Base-by-base conservation (phyloP, 2,797 vertebrate species). In the Gorsachius magnificus region DNA sequence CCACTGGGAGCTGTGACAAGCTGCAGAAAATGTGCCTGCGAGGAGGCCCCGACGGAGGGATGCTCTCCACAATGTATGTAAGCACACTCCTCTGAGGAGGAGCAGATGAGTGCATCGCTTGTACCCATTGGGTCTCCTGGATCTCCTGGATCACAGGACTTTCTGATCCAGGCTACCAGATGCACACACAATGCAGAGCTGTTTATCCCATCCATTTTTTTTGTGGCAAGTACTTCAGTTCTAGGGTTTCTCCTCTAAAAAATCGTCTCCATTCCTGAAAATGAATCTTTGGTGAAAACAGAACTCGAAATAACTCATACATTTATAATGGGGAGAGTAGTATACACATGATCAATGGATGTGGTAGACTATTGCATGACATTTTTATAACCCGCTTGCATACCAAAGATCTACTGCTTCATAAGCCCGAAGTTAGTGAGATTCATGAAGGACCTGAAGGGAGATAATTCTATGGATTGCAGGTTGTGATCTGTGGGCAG, bases 181-280 rank as follows among this genome's bases (percentile, higher is more conserved):
- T 45, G 56, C 1, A 4, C 3, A 38, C 5, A 19, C 5, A 72
- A 31, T 4, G 1, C 0, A 3, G 24, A 88, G 53, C 2, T 65
- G 33, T 81, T 65, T 50, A 41, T 50, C 26, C 17, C 11, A 43
- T 21, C 25, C 5, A 1, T 16, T 10, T 56, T 35, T 48, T 26
- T 14, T 36, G 13, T 68, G 16, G 45, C 4, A 63, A 69, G 5
- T 50, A 41, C 19, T 82, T 76, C 13, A 53, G 7, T 74, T 87
- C 28, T 35, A 48, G 16, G 7, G 7, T 4, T 33, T 72, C 90
- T 41, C 28, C 38, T 51, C 19, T 38, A 50, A 69, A 58, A 93
- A 78, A 53, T 33, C 5, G 6, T 69, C 35, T 86, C 46, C 43
- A 24, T 54, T 83, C 36, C 46, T 38, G 28, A 53, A 81, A 91